Conservation (phyloP, 2,888 invertebrate species). For the Parochlus steinenii region DNA sequence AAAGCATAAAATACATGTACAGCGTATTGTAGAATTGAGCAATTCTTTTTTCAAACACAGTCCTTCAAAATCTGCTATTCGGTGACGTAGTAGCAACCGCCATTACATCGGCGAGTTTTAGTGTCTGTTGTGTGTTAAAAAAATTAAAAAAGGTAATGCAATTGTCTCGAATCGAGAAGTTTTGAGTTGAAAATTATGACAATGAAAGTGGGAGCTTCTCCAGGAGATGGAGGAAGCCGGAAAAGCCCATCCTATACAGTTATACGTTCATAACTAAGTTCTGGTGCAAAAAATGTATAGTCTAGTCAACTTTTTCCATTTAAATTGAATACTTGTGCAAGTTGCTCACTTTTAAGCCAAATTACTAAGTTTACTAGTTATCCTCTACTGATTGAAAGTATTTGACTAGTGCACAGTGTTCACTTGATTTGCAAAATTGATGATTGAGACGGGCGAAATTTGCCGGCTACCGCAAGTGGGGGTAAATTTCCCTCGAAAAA, state of each 20-base stretch:
- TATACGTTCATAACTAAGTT: no score
- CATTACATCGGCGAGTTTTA: conserved; percentile 24
- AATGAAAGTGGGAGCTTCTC: background rate
- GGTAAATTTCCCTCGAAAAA: no score
- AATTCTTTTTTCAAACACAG: no score
- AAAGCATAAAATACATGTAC: no score
- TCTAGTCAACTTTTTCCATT: background rate
- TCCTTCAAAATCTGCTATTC: conserved; percentile 13
- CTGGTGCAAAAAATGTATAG: background rate
- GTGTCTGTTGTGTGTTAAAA: conserved; percentile 12
- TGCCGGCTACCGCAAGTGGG: no score
- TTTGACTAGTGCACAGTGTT: no score
- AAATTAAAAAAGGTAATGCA: conserved; percentile 8
- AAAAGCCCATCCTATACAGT: background rate
- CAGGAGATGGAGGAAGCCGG: background rate
- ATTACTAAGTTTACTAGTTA: no score
- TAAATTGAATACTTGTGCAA: background rate
- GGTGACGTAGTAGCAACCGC: conserved; percentile 27
- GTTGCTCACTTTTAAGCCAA: no score
- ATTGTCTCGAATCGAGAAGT: background rate
- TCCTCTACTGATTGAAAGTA: no score
- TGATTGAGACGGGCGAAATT: no score
- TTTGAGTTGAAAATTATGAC: background rate
- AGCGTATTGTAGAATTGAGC: conserved; percentile 1
- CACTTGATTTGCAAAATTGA: no score